These are phyloP conservation scores for Lissonota sp. DNA, from an alignment of 2,888 invertebrate genomes.

Conservation along the genomic window DNA sequence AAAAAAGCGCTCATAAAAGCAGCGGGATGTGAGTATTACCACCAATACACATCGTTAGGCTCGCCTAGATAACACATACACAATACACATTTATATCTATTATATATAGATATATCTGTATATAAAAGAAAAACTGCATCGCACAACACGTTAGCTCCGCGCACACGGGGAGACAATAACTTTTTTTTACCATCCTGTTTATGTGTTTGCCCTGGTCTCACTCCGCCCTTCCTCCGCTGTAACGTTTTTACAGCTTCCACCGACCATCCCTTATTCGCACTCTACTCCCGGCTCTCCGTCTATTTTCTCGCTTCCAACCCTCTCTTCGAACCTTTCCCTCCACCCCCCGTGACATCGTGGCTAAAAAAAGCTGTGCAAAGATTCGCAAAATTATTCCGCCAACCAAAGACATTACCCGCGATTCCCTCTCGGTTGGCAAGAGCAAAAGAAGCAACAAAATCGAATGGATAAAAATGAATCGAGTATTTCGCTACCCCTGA, in stretches of 20 bases:
- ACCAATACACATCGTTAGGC: slow-evolving; percentile 51
- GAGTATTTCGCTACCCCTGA: background rate
- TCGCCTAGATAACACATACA: slow-evolving; percentile 18
- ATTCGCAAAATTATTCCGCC: slow-evolving; percentile 16
- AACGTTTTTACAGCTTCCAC: slow-evolving; percentile 52
- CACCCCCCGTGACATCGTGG: background rate
- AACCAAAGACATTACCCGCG: background rate
- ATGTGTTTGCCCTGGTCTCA: slow-evolving; percentile 63
- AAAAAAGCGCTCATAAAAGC: background rate
- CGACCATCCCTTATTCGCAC: slow-evolving; percentile 32
- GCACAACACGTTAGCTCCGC: slow-evolving; percentile 46
- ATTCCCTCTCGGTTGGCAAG: background rate
- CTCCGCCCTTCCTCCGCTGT: background rate
- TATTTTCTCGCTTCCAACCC: slow-evolving; percentile 17
- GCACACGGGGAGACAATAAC: slow-evolving; percentile 65
- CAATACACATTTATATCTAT: background rate
- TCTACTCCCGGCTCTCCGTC: background rate
- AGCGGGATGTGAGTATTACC: slow-evolving; percentile 21
- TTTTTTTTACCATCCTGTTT: slow-evolving; percentile 66
- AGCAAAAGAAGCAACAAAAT: background rate
- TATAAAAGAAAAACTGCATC: slow-evolving; percentile 50
- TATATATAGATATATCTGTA: background rate
- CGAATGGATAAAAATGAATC: slow-evolving; percentile 7
- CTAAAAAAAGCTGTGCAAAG: slow-evolving; percentile 1
- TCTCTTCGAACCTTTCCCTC: background rate